These are phyloP conservation scores for Charanyca ferruginea DNA, from an alignment of 2,888 invertebrate genomes.

Conservation along the genomic window DNA sequence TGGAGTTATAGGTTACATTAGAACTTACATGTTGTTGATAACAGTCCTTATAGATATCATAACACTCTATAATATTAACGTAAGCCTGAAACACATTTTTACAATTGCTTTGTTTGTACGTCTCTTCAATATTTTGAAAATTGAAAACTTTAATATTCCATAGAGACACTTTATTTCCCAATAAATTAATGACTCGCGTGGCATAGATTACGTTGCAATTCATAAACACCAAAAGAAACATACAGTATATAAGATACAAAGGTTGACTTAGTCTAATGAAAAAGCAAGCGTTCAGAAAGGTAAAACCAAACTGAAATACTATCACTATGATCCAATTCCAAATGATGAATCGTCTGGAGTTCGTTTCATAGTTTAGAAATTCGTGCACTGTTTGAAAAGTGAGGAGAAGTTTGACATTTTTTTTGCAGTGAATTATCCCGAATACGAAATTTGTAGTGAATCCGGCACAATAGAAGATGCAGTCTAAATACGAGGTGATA, in stretches of 20 bases:
- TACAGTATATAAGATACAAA: not conserved
- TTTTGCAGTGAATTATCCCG: not conserved
- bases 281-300: not conserved
- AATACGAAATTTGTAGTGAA: conserved; percentile 8
- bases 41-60: conserved; percentile 6
- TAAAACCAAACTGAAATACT: not conserved
- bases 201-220: conserved; percentile 36
- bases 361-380: conserved; percentile 8
- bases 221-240: conserved; percentile 8
- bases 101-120: not conserved
- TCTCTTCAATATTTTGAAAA: not conserved
- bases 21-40: conserved; percentile 30
- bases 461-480: conserved; percentile 12
- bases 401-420: conserved; percentile 9
- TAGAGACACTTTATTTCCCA: conserved; percentile 29
- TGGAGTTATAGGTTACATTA: not conserved
- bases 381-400: conserved; percentile 24
- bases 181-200: conserved; percentile 18
- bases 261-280: not conserved
- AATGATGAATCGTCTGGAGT: not conserved
- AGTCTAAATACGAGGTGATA: conserved; percentile 4
- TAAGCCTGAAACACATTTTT: conserved; percentile 30
- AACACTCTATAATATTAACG: conserved; percentile 29
- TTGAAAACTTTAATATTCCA: conserved; percentile 39
- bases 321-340: conserved; percentile 15